Conservation (phyloP, 1,140 invertebrate genomes). For the Sycophila sp. region DNA sequence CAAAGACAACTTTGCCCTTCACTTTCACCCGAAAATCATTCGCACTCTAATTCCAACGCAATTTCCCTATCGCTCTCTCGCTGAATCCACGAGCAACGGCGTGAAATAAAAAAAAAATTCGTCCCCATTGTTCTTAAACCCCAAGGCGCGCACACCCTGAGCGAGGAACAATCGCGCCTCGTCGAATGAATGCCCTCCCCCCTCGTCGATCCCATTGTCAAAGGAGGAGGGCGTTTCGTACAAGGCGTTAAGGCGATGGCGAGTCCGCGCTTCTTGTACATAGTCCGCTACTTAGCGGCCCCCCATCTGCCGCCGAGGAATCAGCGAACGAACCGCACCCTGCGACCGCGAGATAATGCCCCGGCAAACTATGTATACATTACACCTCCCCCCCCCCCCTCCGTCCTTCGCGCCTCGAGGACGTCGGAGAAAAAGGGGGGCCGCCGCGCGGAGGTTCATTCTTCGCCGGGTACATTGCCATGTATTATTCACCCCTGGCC, state of each 20-base stretch:
- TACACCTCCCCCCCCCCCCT: not conserved
- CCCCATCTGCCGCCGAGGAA: too few species aligned
- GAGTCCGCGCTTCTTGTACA: not conserved
- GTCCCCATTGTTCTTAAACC: slow-evolving; percentile 28
- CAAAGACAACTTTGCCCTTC: too few species aligned
- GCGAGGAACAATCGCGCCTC: slow-evolving; percentile 5
- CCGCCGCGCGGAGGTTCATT: slow-evolving; percentile 42
- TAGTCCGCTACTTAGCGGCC: not conserved
- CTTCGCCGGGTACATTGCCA: slow-evolving; percentile 47
- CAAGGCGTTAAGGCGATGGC: not conserved
- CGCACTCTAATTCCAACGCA: not conserved
- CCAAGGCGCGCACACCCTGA: not conserved
- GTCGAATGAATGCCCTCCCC: slow-evolving; percentile 13
- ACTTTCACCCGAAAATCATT: not conserved
- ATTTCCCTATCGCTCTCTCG: slow-evolving; percentile 8
- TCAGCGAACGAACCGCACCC: not conserved
- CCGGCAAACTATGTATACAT: not conserved
- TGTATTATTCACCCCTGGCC: slow-evolving; percentile 57
- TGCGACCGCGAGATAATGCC: not conserved
- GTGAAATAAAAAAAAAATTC: too few species aligned
- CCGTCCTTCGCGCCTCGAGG: not conserved
- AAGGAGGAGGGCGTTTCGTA: not conserved
- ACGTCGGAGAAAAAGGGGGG: not conserved
- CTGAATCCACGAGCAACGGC: slow-evolving; percentile 16
- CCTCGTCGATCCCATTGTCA: not conserved